Base-by-base conservation (phyloP, 53 echinoderm and acorn worm species). In the Crossaster papposus region DNA sequence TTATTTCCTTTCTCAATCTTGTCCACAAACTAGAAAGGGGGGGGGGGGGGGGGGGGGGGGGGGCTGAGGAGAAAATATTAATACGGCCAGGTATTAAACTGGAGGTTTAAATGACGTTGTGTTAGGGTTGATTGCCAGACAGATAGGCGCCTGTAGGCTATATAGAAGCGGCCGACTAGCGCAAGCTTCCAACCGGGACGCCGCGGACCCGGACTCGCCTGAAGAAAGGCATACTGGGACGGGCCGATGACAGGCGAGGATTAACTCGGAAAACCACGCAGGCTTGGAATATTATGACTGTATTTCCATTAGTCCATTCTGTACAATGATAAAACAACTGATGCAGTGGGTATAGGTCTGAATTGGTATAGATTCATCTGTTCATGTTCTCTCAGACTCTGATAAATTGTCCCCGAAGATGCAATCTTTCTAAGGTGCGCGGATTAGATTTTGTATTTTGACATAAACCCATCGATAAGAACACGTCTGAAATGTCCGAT, bases 141-240 rank as follows among this genome's bases (percentile, higher is more conserved):
- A 51, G 73, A 1, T 30, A 51, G 85, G 85, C 85, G 85, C 85
- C 85, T 70, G 70, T 30, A 20, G 85, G 85, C 72, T 85, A 72
- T 85, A 85, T 72, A 33, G 34, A 73, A 85, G 85, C 85, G 85
- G 72, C 85, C 85, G 85, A 53, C 85, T 73, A 85, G 72, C 23
- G 85, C 85, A 34, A 85, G 73, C 51, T 54, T 52, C 54, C 73
- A 22, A 71, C 78, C 81, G 85, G 85, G 52, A 51, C 73, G 73
- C 32, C 73, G n/a, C 33, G 68, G 70, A 15, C 65, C 68, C 68
- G 37, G 24, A n/a, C 83, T 81, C 81, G 58, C 55, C 36, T 30
- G 32, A 30, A 30, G 58, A 52, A 33, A 85, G 3, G 30, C 31
- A 85, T 72, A 85, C 85, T 38, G 85, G 71, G 51, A n/a, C 53